Percentiles rank a stretch among this genome's conserved stretches.
phyloP scores from a whole-genome alignment of 2,888 invertebrate genomes.

The Mythimna vitellina region DNA sequence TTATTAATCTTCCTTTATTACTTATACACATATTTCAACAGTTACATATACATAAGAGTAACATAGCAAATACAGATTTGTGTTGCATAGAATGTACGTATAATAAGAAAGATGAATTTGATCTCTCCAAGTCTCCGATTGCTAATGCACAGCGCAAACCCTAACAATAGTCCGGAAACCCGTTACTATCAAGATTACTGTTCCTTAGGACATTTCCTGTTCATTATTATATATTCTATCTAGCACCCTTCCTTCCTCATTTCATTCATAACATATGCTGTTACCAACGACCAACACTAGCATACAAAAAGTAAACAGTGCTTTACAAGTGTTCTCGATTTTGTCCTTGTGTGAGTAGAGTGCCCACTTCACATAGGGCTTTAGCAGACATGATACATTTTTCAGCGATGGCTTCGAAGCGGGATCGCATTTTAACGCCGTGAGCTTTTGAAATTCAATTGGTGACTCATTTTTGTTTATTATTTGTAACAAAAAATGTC shows the following conservation, averaged over 20 bases:
- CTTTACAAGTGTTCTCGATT: conserved; percentile 16
- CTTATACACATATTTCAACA: too few species aligned
- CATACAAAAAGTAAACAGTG: conserved; percentile 8
- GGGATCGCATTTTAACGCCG: not conserved
- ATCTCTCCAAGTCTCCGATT: conserved; percentile 14
- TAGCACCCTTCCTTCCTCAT: conserved; percentile 40
- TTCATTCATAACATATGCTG: conserved; percentile 36
- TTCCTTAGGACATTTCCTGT: conserved; percentile 38
- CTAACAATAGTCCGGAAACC: conserved; percentile 53
- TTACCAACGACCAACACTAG: conserved; percentile 1
- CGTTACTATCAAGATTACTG: conserved; percentile 39
- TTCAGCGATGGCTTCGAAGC: not conserved
- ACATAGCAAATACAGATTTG: not conserved
- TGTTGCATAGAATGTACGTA: not conserved
- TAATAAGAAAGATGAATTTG: conserved; percentile 1
- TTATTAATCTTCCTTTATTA: not conserved
- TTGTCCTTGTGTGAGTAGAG: conserved; percentile 13
- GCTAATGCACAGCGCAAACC: conserved; percentile 15
- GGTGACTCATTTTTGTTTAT: too few species aligned
- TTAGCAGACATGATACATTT: not conserved
- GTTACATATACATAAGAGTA: not conserved
- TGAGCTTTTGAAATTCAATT: too few species aligned
- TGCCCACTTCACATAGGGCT: conserved; percentile 1
- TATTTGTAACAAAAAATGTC: too few species aligned
- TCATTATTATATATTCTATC: conserved; percentile 37